These are phyloP conservation scores for Silurus glanis DNA, from an alignment of 2,113 vertebrate species.

Conservation along the genomic window DNA sequence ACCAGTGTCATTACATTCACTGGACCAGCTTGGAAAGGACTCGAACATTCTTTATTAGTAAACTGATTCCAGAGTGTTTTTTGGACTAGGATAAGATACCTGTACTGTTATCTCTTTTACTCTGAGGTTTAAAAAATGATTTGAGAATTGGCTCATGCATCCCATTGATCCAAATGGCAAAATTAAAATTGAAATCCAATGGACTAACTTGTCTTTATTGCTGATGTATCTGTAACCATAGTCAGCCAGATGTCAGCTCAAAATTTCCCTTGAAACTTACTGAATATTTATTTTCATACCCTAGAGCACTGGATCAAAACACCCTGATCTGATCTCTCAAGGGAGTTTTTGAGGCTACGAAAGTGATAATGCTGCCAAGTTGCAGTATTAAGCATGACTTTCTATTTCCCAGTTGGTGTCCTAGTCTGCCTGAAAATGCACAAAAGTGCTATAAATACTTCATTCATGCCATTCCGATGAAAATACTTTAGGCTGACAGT, in stretches of 20 bases:
- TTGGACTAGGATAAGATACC: not conserved
- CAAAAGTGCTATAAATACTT: not conserved
- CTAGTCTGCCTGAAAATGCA: not conserved
- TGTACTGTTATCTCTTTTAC: not conserved
- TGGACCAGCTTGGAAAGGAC: not conserved
- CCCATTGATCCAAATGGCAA: not conserved
- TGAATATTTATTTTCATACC: not conserved
- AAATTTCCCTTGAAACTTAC: not conserved
- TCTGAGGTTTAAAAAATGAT: not conserved
- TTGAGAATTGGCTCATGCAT: not conserved
- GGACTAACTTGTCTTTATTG: not conserved
- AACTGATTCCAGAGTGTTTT: not conserved
- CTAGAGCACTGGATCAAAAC: not conserved
- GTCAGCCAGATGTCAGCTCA: not conserved
- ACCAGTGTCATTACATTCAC: not conserved
- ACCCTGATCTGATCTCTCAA: not conserved
- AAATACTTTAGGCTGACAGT: not conserved
- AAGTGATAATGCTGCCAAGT: slow-evolving; percentile 10
- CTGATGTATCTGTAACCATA: not conserved
- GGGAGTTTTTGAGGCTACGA: not conserved
- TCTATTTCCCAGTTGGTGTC: not conserved
- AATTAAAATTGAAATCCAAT: not conserved
- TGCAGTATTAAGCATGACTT: not conserved
- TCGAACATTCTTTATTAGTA: not conserved
- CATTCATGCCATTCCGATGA: not conserved